Evolutionary conservation across 1,140 invertebrate genomes (phyloP), one percentile per base, ranked within the genome.

Genomic region (Drosophila leontia): DNA sequence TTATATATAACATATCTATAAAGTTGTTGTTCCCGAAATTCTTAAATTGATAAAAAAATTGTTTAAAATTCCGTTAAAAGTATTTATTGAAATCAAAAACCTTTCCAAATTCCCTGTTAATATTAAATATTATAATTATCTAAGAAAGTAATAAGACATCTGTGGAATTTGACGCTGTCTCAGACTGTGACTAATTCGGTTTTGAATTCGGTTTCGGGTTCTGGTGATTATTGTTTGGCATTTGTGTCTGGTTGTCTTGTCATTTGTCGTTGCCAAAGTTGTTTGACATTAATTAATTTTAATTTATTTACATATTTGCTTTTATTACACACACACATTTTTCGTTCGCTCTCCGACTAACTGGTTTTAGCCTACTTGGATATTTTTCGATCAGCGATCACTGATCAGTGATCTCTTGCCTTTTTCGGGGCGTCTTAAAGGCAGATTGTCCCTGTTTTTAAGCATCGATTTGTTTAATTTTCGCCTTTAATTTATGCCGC

Each of bases 231-330:
- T 53, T 70, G 42, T 78, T 78, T 13, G 48, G 59, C 68, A 55
- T 42, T 75, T 67, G 57, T 62, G 17, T 51, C 57, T 35, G 45
- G 13, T 23, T 47, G 67, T 71, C n/a, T 32, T 47, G 68, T 72
- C 70, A 74, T 72, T 74, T 74, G 55, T 74, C 69, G 37, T 56
- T 78, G 55, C 39, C 63, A 69, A 77, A 79, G 72, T 53, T 83
- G 75, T 78, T 87, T 87, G 76, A 61, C 83, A 83, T 77, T 82
- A 87, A 87, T 87, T 76, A 79, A 86, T 87, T 77, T 78, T 69
- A 85, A 85, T 85, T 86, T 86, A 86, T 85, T 85, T 85, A 78
- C 82, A 86, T 86, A 86, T 87, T 82, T 79, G 75, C 53, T 75
- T 86, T 86, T 86, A 78, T 86, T 86, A 86, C 82, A 85, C 60